These are phyloP conservation scores for Piaya cayana DNA, from an alignment of 2,113 vertebrate species.

Conservation along the genomic window DNA sequence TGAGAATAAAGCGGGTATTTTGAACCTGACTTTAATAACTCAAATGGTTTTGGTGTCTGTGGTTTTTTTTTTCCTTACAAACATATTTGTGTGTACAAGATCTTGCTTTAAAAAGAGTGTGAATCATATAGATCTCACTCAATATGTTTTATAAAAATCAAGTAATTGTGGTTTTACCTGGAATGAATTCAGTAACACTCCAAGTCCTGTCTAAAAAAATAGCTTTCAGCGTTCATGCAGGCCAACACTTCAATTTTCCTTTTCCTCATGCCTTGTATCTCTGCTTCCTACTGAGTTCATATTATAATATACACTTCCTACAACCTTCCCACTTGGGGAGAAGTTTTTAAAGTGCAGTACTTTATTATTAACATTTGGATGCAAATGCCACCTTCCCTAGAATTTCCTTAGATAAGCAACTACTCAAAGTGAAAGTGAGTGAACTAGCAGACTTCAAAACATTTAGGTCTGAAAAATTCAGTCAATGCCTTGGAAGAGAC, in stretches of 20 bases:
- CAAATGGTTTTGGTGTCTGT: background rate
- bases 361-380: background rate
- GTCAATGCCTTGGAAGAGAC: background rate
- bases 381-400: background rate
- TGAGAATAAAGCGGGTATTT: slow-evolving; percentile 12
- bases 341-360: background rate
- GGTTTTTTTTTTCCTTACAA: background rate
- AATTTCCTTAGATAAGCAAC: background rate
- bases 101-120: background rate
- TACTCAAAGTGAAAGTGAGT: background rate
- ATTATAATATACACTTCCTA: background rate
- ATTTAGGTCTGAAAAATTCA: background rate
- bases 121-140: background rate
- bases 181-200: background rate
- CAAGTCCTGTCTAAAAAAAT: background rate
- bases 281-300: background rate
- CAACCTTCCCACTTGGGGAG: background rate
- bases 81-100: background rate
- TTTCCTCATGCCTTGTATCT: background rate
- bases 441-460: background rate
- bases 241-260: background rate
- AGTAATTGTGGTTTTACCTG: background rate
- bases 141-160: background rate
- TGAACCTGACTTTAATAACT: background rate
- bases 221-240: background rate